A percentile compares a stretch with the other conserved stretches of the same genome.
These are phyloP conservation scores for Balearica regulorum DNA, from an alignment of 2,797 vertebrate species.

Conservation along the genomic window DNA sequence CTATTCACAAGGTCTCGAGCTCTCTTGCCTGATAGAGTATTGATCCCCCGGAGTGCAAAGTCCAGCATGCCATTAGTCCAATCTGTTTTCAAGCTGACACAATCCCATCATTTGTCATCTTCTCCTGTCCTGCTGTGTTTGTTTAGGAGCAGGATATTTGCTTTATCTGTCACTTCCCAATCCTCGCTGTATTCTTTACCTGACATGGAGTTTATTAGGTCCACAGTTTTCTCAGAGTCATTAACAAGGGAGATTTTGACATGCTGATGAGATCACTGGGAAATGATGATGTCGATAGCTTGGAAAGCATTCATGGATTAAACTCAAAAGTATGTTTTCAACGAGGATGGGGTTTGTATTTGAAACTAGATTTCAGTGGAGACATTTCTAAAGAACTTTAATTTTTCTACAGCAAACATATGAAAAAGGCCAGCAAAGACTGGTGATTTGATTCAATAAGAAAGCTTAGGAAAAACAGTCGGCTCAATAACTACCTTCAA, in stretches of 20 bases:
- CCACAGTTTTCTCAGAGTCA: constrained; percentile 43
- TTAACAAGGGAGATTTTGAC: constrained; percentile 44
- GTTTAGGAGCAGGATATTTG: constrained; percentile 86
- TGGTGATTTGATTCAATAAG: background rate
- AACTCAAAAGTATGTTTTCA: background rate
- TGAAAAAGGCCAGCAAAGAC: background rate
- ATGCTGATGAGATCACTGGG: background rate
- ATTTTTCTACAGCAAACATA: background rate
- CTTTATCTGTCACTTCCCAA: constrained; percentile 74
- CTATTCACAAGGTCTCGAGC: constrained; percentile 49
- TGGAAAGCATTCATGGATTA: background rate
- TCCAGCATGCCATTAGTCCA: constrained; percentile 75
- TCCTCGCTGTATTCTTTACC: constrained; percentile 53
- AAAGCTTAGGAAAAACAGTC: background rate
- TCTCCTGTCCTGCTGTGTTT: constrained; percentile 90
- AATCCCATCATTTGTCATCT: constrained; percentile 89
- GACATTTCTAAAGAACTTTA: background rate
- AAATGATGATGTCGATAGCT: background rate
- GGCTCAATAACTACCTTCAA: background rate
- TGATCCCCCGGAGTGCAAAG: constrained; percentile 75
- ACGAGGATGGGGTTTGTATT: background rate
- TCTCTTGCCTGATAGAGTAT: constrained; percentile 72
- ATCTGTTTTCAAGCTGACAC: constrained; percentile 78
- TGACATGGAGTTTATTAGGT: constrained; percentile 30
- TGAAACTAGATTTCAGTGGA: background rate